Evolutionary conservation across 2,113 vertebrate species (phyloP).

Genomic region (Lagopus muta): DNA sequence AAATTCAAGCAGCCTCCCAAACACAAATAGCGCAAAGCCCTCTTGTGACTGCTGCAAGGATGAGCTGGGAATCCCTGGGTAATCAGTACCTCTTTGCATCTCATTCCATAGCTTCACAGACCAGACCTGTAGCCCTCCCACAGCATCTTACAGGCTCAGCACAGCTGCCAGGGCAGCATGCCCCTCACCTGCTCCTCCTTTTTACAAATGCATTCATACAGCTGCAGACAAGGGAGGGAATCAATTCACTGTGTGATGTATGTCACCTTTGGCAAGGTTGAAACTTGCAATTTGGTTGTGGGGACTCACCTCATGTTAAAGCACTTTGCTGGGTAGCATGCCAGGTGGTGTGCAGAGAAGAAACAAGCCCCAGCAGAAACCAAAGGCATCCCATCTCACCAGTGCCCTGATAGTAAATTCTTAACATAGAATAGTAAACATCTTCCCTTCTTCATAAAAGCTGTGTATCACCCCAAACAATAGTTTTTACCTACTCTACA

Average conservation of each 20-base stretch:
- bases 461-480: neutral
- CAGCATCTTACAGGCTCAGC: neutral
- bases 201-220: neutral
- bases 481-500: neutral
- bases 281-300: neutral
- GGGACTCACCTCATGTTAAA: neutral
- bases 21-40: neutral
- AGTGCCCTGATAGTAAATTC: accelerated
- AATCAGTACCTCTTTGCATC: accelerated
- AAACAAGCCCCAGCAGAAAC: neutral
- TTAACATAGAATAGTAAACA: neutral
- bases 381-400: neutral
- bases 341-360: accelerated
- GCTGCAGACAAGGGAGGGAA: neutral
- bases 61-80: neutral
- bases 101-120: neutral
- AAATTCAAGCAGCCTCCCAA: neutral
- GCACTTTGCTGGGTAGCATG: neutral
- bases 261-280: conserved; percentile 27
- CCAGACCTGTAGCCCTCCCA: neutral
- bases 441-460: neutral
- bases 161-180: neutral
- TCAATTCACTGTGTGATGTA: neutral
- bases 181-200: neutral
- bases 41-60: neutral